Evolutionary conservation across 2,797 vertebrate genomes (phyloP), one percentile per base, ranked within the genome.

Genomic region (Thripadectes ignobilis): DNA sequence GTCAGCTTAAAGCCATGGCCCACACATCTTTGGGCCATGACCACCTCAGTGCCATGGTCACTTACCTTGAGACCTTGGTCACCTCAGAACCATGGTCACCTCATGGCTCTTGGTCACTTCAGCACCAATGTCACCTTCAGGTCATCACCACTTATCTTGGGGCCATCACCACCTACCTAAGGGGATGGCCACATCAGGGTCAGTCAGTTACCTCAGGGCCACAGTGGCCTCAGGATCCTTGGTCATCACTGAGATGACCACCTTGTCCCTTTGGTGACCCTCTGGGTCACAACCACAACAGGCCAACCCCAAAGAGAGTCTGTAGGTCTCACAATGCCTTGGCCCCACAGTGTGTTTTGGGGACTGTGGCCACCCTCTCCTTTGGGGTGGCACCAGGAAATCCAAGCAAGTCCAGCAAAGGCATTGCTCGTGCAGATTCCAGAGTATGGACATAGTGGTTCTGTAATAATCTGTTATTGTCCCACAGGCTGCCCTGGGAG

Each of bases 391-490:
- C 71, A 20, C 12, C 29, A 14, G 27, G 2, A 8, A 36, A 12
- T 10, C 62, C 3, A 4, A 72, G 27, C 57, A 12, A 1, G 2
- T 21, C 63, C 41, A 36, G 49, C 26, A 18, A 34, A 67, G 19
- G 6, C 24, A 11, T 9, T 2, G 0, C 5, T 36, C 5, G 5
- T 15, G 34, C 10, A 9, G 34, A 36, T 67, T 22, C 38, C 15
- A 0, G 2, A 29, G 38, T 2, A 6, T 0, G 6, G 13, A 12
- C 14, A 1, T 2, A 8, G 48, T 2, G 24, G 24, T 29, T 4
- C 1, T 1, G 0, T 4, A 7, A 4, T 0, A 3, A 67, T 14
- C 59, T 3, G 0, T 27, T 63, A 38, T 17, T 43, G 29, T 49
- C 71, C 48, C 43, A 5, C 1, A 4, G 41, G 73, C 63, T 57